Percentiles rank a stretch among this genome's conserved stretches.
Conservation (phyloP, 2,113 vertebrate species). For the Sinocyclocheilus grahami region DNA sequence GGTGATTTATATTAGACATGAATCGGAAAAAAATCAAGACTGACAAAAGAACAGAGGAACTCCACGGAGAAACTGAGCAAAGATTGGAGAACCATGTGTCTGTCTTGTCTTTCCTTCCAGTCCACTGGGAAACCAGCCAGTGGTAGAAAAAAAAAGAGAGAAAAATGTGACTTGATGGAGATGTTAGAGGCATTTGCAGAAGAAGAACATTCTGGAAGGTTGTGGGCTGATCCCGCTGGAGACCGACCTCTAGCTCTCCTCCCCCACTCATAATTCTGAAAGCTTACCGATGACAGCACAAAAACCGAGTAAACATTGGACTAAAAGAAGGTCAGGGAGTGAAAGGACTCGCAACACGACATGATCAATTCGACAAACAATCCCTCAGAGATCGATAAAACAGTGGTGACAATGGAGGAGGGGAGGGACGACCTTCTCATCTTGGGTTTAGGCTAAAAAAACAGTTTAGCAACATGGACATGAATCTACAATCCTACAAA, state of each 20-base stretch:
- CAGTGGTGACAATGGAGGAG: neutral
- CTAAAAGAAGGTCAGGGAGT: conserved; percentile 32
- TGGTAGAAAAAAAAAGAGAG: neutral
- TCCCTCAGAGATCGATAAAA: conserved; percentile 25
- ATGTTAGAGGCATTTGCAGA: conserved; percentile 50
- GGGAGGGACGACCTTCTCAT: neutral
- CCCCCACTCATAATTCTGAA: conserved; percentile 40
- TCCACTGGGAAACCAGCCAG: conserved; percentile 56
- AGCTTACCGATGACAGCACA: conserved; percentile 60
- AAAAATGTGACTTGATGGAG: conserved; percentile 48
- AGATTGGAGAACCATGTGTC: conserved; percentile 47
- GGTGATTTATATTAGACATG: conserved; percentile 26
- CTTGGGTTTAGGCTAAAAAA: neutral
- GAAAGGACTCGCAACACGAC: neutral
- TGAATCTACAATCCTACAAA: neutral
- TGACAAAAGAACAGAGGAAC: conserved; percentile 6
- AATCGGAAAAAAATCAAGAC: conserved; percentile 25
- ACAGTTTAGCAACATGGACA: neutral
- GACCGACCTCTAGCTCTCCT: conserved; percentile 35
- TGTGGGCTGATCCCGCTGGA: conserved; percentile 43
- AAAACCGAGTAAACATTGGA: conserved; percentile 52
- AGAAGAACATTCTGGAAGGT: conserved; percentile 56
- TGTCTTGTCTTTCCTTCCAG: conserved; percentile 37
- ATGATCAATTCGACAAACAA: conserved; percentile 37
- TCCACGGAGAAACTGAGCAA: conserved; percentile 17